Conservation (phyloP, 1,140 invertebrate species). For the Magallana gigas region DNA sequence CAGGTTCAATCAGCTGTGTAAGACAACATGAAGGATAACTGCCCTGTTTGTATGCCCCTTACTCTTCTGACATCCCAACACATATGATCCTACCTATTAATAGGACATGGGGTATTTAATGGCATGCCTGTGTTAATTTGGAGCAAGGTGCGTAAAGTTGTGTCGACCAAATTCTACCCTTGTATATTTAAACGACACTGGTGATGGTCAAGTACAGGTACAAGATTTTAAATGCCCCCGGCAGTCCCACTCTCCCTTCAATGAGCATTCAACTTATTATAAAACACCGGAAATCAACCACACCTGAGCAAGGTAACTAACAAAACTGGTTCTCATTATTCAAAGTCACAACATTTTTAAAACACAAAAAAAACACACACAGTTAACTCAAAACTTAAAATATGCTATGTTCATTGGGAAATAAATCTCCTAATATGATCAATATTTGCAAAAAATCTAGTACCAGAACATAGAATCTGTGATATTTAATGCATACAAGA, state of each 20-base stretch:
- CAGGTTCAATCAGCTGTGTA: background rate
- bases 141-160: background rate
- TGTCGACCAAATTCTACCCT: background rate
- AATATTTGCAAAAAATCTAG: no score
- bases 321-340: no score
- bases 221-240: background rate
- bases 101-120: background rate
- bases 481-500: no score
- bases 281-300: background rate
- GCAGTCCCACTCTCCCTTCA: background rate
- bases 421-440: no score
- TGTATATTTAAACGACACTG: background rate
- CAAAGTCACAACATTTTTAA: no score
- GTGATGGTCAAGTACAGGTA: conserved; percentile 32
- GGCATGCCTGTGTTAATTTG: conserved; percentile 21
- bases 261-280: background rate
- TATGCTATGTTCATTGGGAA: no score
- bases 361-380: no score
- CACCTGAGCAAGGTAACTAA: background rate
- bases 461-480: no score
- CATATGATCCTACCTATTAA: no score
- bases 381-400: no score
- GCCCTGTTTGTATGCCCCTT: background rate
- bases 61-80: background rate
- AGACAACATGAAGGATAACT: no score